Conservation (phyloP, 2,797 vertebrate species). For the Harpagifer antarcticus region DNA sequence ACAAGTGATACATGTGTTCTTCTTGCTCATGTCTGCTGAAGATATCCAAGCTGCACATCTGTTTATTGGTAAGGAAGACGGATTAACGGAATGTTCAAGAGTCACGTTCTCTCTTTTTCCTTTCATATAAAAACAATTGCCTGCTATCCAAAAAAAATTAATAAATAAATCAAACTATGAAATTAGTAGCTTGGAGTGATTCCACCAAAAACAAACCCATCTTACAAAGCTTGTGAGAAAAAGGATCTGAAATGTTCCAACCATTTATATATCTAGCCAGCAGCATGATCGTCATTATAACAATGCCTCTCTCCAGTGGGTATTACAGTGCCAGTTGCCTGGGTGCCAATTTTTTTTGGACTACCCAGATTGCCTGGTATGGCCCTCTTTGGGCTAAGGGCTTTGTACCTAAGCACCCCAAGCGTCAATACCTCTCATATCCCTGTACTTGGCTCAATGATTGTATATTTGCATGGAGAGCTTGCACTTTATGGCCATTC, state of each 20-base stretch:
- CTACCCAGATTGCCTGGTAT: conserved; percentile 50
- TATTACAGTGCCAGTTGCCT: conserved; percentile 41
- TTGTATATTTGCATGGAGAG: conserved; percentile 66
- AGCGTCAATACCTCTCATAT: conserved; percentile 62
- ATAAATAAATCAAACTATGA: conserved; percentile 30
- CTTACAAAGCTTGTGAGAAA: conserved; percentile 29
- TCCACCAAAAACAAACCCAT: conserved; percentile 12
- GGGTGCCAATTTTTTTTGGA: conserved; percentile 34
- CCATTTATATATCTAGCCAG: conserved; percentile 38
- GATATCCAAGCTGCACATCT: conserved; percentile 53
- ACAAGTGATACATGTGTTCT: conserved; percentile 26
- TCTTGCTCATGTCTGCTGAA: conserved; percentile 24
- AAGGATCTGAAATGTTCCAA: conserved; percentile 39
- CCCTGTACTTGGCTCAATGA: conserved; percentile 58
- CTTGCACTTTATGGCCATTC: conserved; percentile 64
- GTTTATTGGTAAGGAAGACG: conserved; percentile 45
- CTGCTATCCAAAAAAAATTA: conserved; percentile 13
- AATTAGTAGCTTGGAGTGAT: conserved; percentile 25
- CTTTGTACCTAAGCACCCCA: conserved; percentile 64
- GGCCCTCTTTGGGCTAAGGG: conserved; percentile 51
- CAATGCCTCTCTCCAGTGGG: conserved; percentile 46
- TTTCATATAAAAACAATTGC: conserved; percentile 20
- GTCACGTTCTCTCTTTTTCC: conserved; percentile 13
- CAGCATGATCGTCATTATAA: conserved; percentile 51
- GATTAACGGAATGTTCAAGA: conserved; percentile 49